Percentiles rank a stretch among this genome's conserved stretches.
Evolutionary conservation across 2,113 vertebrate species (phyloP).

Genomic region (Patagioenas fasciata): DNA sequence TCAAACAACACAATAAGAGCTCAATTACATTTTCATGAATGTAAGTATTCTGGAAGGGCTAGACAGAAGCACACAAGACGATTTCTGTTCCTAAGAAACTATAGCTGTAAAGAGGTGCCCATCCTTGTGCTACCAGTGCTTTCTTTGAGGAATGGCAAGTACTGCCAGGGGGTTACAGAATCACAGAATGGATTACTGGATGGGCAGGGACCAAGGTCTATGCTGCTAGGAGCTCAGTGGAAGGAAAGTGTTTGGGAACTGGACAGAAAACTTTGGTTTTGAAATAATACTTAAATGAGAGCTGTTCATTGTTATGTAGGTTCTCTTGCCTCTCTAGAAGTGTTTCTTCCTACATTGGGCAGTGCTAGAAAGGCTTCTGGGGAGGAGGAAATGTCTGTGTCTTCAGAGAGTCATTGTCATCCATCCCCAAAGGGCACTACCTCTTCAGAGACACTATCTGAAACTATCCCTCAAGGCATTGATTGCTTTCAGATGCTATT

Average conservation of each 20-base stretch:
- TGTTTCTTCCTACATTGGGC: neutral
- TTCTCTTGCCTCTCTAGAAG: neutral
- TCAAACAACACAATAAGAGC: neutral
- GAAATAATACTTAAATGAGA: neutral
- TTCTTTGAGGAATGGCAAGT: neutral
- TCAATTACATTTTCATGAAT: neutral
- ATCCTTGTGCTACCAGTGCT: neutral
- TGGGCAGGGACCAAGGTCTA: neutral
- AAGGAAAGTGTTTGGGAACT: neutral
- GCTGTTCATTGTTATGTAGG: neutral
- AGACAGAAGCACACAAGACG: neutral
- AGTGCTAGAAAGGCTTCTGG: neutral
- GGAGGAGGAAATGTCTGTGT: neutral
- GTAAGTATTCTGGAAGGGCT: neutral
- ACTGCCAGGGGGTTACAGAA: neutral
- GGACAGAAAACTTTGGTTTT: neutral
- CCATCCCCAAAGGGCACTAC: neutral
- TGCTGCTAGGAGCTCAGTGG: neutral
- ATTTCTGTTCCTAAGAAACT: neutral
- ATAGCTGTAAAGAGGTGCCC: neutral
- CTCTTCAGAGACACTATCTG: neutral
- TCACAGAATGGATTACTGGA: neutral
- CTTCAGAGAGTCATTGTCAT: neutral
- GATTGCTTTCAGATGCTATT: neutral
- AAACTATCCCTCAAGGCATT: neutral